A percentile compares a stretch with the other conserved stretches of the same genome.
phyloP scores from a whole-genome alignment of 2,888 invertebrate species.

The Chironomus riparius region DNA sequence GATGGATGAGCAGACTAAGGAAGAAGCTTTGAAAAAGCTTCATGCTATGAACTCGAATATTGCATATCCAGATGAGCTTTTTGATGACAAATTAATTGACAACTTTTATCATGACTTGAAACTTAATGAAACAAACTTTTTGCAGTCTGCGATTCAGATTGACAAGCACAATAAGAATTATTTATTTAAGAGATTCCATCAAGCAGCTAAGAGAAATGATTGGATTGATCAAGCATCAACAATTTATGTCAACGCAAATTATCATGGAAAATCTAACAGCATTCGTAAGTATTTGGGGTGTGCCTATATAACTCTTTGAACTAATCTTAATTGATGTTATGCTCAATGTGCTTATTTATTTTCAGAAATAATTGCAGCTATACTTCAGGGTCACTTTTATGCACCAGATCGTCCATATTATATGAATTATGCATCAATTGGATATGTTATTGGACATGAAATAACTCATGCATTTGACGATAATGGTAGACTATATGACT shows the following conservation, averaged over 20 bases:
- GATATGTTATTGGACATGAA: conserved; percentile 26
- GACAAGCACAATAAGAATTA: conserved; percentile 6
- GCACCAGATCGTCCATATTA: conserved; percentile 16
- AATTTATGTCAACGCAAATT: conserved; percentile 24
- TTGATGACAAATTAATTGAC: not conserved
- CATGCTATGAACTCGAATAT: not conserved
- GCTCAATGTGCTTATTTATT: not conserved
- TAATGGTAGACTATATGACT: conserved; percentile 45
- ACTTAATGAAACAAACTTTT: not conserved
- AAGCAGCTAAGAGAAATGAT: conserved; percentile 21
- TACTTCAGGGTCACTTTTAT: conserved; percentile 24
- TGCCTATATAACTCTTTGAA: not conserved
- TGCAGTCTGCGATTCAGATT: conserved; percentile 16
- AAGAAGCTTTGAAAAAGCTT: conserved; percentile 22
- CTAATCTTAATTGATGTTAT: not conserved
- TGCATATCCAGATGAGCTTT: conserved; percentile 13
- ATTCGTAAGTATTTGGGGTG: conserved; percentile 11
- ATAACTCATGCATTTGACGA: conserved; percentile 22
- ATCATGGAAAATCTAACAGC: conserved; percentile 21
- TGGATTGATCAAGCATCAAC: conserved; percentile 25
- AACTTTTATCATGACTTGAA: conserved; percentile 1
- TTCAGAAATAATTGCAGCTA: conserved; percentile 21
- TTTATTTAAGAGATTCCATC: not conserved
- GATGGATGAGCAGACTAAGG: conserved; percentile 18
- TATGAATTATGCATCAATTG: conserved; percentile 26